Evolutionary conservation across 2,113 vertebrate genomes (phyloP).

Genomic region (Syrrhaptes paradoxus): DNA sequence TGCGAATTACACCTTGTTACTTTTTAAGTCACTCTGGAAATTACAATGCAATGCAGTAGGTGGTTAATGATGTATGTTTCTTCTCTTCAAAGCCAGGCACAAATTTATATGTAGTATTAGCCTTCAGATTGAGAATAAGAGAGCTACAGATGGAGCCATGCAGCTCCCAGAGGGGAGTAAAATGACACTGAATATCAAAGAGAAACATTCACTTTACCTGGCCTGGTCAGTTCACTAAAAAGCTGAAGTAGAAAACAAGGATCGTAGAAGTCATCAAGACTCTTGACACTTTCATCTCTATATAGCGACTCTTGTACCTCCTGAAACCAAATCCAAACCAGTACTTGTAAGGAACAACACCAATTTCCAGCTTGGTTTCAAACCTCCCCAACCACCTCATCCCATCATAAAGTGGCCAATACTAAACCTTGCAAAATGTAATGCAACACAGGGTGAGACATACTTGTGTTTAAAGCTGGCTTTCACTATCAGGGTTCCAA

Average conservation of each 20-base stretch:
- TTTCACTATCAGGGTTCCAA: not conserved
- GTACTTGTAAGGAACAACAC: not conserved
- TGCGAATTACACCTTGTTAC: not conserved
- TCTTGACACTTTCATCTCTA: conserved; percentile 54
- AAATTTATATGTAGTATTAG: not conserved
- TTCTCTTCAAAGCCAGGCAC: not conserved
- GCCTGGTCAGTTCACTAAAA: conserved; percentile 86
- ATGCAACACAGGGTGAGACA: not conserved
- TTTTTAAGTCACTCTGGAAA: not conserved
- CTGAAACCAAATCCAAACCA: conserved; percentile 68
- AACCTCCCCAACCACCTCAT: not conserved
- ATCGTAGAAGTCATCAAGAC: conserved; percentile 82
- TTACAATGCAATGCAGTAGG: not conserved
- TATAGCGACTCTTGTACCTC: conserved; percentile 67
- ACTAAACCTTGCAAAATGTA: not conserved
- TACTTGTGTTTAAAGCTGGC: not conserved
- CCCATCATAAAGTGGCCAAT: not conserved
- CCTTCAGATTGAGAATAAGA: not conserved
- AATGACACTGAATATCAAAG: not conserved
- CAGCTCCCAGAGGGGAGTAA: not conserved
- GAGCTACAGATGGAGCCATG: not conserved
- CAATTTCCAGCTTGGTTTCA: not conserved
- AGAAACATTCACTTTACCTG: conserved; percentile 79
- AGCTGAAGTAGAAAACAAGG: conserved; percentile 92
- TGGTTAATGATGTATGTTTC: not conserved